phyloP scores from a whole-genome alignment of 2,797 vertebrate species.

The Nothura maculosa region DNA sequence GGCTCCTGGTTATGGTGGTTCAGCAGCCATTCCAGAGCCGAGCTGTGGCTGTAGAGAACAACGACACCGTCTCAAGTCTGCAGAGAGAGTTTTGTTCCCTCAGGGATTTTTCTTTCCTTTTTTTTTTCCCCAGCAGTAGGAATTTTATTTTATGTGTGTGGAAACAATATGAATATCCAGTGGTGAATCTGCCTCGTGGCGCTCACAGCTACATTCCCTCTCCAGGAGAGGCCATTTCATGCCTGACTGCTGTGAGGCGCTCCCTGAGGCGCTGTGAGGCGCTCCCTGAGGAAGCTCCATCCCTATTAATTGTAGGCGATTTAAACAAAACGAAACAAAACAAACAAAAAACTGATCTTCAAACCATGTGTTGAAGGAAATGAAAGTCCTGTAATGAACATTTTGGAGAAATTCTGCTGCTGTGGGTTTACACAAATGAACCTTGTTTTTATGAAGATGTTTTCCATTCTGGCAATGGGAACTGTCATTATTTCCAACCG shows the following conservation, averaged over 20 bases:
- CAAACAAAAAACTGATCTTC: background rate
- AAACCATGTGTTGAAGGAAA: background rate
- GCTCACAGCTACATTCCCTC: background rate
- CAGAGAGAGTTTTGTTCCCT: background rate
- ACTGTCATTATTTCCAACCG: background rate
- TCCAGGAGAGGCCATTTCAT: background rate
- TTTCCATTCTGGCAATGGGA: background rate
- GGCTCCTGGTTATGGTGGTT: background rate
- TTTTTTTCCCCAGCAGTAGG: background rate
- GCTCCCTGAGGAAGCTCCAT: too few relatives aligned
- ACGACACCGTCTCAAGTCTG: background rate
- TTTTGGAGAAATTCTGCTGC: background rate
- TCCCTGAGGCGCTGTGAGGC: too few relatives aligned
- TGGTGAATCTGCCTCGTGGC: background rate
- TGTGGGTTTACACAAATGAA: background rate
- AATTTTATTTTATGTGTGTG: background rate
- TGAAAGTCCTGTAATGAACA: background rate
- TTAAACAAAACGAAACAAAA: too few relatives aligned
- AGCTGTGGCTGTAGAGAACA: background rate
- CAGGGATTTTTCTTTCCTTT: background rate
- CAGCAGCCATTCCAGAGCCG: accelerated
- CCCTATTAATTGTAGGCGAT: background rate
- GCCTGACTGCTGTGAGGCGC: background rate
- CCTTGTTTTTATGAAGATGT: background rate
- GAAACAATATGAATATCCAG: too few relatives aligned